Evolutionary conservation across 2,888 invertebrate species (phyloP), one percentile per base, ranked within the genome.

Genomic region (Nephrotoma appendiculata): DNA sequence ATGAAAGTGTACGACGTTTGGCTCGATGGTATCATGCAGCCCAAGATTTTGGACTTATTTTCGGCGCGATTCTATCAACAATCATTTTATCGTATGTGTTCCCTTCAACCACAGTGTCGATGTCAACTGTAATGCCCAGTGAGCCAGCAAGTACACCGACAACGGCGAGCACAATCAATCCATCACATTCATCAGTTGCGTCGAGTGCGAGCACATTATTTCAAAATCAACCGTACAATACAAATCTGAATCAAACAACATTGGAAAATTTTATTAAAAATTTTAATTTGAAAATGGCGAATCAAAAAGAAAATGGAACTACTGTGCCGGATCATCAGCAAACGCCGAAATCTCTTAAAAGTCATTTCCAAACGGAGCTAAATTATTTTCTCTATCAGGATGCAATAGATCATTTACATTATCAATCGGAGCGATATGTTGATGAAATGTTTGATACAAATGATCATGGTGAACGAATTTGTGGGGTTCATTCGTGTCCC

Each of bases 401-500:
- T 7, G 19, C 44, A 31, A 44, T 44, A 11, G 85, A 86, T n/a
- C 45, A 86, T 86, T 84, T 57, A 52, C 71, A 83, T 83, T 41
- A 43, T 86, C 86, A 83, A 57, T 71, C 42, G 6, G 86, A 87
- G 41, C 87, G 88, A 15, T 88, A 89, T 83, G 89, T 92, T 86
- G 92, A 93, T 88, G 92, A 92, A 85, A 92, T 93, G 88, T 94
- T 93, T 89, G 92, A 92, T 88, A 91, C 92, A 44, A 92, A 93
- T 87, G 93, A 93, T 88, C 91, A 91, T 86, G 93, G 93, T 0
- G 93, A 93, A 83, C 90, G 94, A 83, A 91, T 94, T n/a, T 94
- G 94, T 88, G 94, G 94, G 0, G 92, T 93, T 4, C 92, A 92
- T 86, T 93, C 94, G 87, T 94, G 94, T 87, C 94, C 94, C 0